A percentile compares a stretch with the other conserved stretches of the same genome.
phyloP scores from a whole-genome alignment of 2,888 invertebrate genomes.

The Agriopis aurantiaria region DNA sequence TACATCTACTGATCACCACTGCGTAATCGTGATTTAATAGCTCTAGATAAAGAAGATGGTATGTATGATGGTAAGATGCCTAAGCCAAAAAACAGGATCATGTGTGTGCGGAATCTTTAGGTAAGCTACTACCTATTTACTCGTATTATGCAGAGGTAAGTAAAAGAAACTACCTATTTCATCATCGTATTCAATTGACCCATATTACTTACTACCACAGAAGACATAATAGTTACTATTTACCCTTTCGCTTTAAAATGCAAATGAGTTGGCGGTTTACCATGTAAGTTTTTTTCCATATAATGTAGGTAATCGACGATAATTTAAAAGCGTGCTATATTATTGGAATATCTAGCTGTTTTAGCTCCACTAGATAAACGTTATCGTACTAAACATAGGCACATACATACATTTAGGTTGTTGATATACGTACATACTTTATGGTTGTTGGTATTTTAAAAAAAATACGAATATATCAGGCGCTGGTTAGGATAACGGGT shows the following conservation, averaged over 20 bases:
- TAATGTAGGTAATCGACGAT: background rate
- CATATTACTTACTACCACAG: too few relatives aligned
- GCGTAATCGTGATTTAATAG: too few relatives aligned
- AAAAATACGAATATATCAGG: background rate
- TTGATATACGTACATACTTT: background rate
- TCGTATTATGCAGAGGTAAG: background rate
- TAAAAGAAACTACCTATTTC: slow-evolving; percentile 1
- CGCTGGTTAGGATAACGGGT: too few relatives aligned
- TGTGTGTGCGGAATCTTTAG: too few relatives aligned
- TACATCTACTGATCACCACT: too few relatives aligned
- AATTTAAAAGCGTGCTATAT: slow-evolving; percentile 2
- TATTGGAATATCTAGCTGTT: slow-evolving; percentile 3
- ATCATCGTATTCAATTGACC: slow-evolving; percentile 20
- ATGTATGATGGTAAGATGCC: too few relatives aligned
- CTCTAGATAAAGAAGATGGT: too few relatives aligned
- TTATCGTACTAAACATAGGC: slow-evolving; percentile 11
- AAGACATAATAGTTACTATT: too few relatives aligned
- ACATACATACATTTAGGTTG: background rate
- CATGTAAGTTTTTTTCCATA: background rate
- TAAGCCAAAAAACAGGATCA: too few relatives aligned
- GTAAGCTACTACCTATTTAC: background rate
- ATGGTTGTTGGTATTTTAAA: too few relatives aligned
- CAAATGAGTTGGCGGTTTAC: slow-evolving; percentile 4
- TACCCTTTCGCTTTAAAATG: slow-evolving; percentile 7
- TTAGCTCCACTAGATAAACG: slow-evolving; percentile 20